Evolutionary conservation across 2,113 vertebrate genomes (phyloP), one percentile per base, ranked within the genome.

Genomic region (Vulpes vulpes): DNA sequence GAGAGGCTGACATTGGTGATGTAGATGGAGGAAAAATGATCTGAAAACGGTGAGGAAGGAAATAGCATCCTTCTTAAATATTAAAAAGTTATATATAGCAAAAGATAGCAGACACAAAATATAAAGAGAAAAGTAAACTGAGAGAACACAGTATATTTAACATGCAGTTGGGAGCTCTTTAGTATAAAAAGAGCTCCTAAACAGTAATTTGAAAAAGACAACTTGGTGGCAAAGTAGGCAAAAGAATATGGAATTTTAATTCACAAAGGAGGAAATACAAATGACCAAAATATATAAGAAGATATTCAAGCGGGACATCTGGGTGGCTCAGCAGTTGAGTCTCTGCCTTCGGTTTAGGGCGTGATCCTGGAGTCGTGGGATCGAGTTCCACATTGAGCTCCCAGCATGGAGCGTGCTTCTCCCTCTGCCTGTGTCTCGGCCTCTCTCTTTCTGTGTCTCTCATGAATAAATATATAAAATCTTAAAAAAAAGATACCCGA

Each of bases 171-270:
- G 49, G 9, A 85, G 49, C 35, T 69, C n/a, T 5, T 89, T 84
- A 83, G 71, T 71, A 64, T 89, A 83, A 94, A 90, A 90, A 79
- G 43, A 84, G 12, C 71, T 93, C 23, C 27, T 96, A 67, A 82
- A 93, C 0, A 49, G 78, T 94, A 96, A 89, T 87, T 94, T 96
- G 73, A n/a, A 53, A 65, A 89, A 73, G 79, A 43, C 14, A 78
- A 14, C 35, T 83, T 80, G 86, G 64, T 93, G 55, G 16, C 60
- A 93, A 93, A 96, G 23, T 94, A 23, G 17, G 17, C 38, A 86
- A 89, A 89, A 89, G 32, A 94, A 73, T 93, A 62, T 94, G 20
- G 53, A 94, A 73, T 91, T 76, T 73, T 82, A 92, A n/a, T 94
- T 87, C n/a, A 89, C 67, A 93, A 87, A 79, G 74, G 84, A 92